These are phyloP conservation scores for Coelopa pilipes DNA, from an alignment of 2,888 invertebrate species.

Conservation along the genomic window DNA sequence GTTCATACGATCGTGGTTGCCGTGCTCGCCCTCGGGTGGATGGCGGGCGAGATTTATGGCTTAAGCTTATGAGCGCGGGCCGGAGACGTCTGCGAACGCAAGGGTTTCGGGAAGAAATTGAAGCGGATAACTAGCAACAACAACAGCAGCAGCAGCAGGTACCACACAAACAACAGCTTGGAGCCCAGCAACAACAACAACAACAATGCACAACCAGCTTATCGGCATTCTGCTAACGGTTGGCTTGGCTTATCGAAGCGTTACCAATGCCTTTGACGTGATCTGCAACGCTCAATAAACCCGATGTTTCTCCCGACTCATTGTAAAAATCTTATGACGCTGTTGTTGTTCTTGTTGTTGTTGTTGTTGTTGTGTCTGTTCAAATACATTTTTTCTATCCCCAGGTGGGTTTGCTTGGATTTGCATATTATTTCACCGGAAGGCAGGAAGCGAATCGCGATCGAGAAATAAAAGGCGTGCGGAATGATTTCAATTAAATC, in stretches of 20 bases:
- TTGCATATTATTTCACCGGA: conserved; percentile 11
- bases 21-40: not conserved
- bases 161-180: not conserved
- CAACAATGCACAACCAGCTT: conserved; percentile 5
- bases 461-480: no score
- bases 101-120: not conserved
- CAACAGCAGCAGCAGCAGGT: conserved; percentile 31
- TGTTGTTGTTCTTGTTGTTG: not conserved
- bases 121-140: not conserved
- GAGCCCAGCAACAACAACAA: not conserved
- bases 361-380: not conserved
- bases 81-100: not conserved
- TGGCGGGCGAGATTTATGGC: not conserved
- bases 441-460: not conserved
- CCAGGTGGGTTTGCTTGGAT: not conserved
- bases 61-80: not conserved
- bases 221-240: conserved; percentile 29
- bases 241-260: conserved; percentile 32
- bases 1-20: not conserved
- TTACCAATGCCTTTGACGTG: conserved; percentile 26
- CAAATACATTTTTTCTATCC: not conserved
- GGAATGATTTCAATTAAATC: no score
- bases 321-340: not conserved
- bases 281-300: conserved; percentile 39
- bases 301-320: not conserved